These are phyloP conservation scores for Heterodera carotae DNA, from an alignment of 1,140 invertebrate species.

Conservation along the genomic window DNA sequence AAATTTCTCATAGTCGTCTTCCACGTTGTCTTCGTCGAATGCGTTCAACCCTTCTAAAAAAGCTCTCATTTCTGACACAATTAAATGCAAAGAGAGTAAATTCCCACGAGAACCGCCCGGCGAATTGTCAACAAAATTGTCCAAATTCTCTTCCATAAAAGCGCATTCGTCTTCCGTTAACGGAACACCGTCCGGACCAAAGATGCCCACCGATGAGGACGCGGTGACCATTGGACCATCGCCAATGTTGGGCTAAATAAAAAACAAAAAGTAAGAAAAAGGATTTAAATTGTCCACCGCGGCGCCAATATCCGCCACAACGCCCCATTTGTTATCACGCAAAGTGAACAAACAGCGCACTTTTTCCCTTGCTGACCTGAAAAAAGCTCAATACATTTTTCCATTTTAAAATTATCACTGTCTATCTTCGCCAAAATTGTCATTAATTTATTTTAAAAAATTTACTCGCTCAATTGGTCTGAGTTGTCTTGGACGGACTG, in stretches of 20 bases:
- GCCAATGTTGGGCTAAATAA: background rate
- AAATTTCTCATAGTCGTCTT: slow-evolving; percentile 51
- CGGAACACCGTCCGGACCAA: slow-evolving; percentile 41
- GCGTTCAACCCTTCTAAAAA: slow-evolving; percentile 18
- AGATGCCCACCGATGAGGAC: slow-evolving; percentile 24
- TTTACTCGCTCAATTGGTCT: slow-evolving; percentile 26
- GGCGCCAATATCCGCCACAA: slow-evolving; percentile 21
- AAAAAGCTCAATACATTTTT: slow-evolving; percentile 2
- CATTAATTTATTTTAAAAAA: no score
- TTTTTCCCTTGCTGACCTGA: slow-evolving; percentile 29
- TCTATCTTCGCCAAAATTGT: no score
- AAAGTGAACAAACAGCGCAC: slow-evolving; percentile 29
- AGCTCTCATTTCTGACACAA: background rate
- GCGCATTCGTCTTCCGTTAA: slow-evolving; percentile 39
- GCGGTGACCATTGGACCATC: slow-evolving; percentile 1
- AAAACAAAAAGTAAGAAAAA: slow-evolving; percentile 21
- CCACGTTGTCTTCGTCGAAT: slow-evolving; percentile 34
- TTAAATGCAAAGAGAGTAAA: background rate
- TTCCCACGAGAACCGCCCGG: slow-evolving; percentile 17
- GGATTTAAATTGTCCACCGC: no score
- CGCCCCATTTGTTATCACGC: slow-evolving; percentile 40
- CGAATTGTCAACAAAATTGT: slow-evolving; percentile 29
- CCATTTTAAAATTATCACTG: no score
- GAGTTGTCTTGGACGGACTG: background rate
- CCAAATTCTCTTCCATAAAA: slow-evolving; percentile 42